Conservation (phyloP, 2,888 invertebrate genomes). For the Lycophotia porphyrea region DNA sequence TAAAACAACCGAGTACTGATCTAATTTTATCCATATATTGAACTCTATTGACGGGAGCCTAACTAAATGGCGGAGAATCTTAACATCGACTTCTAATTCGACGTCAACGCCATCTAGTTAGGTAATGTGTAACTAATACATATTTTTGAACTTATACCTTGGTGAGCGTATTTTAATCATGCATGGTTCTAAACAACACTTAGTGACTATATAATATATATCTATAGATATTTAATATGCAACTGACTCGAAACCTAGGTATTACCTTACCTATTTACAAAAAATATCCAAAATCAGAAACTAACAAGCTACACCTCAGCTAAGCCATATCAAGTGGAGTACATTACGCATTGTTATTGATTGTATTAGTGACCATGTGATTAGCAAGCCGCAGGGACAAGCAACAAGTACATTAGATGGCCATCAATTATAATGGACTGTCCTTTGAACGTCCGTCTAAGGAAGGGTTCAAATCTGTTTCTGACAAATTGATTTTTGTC, state of each 20-base stretch:
- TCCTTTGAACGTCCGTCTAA: neutral
- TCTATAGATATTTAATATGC: neutral
- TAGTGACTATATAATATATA: no score
- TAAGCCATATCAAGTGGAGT: conserved; percentile 9
- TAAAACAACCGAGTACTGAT: no score
- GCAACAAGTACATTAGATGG: conserved; percentile 59
- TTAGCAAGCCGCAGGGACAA: conserved; percentile 27
- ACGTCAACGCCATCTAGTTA: no score
- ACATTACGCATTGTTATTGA: conserved; percentile 39
- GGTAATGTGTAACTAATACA: no score
- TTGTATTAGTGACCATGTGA: conserved; percentile 33
- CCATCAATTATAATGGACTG: conserved; percentile 35
- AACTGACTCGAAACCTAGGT: neutral
- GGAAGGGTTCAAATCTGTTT: conserved; percentile 13
- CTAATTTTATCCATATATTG: no score
- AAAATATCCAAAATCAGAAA: neutral
- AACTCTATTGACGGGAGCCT: no score
- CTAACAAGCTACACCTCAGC: neutral
- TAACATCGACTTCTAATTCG: no score
- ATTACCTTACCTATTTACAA: neutral
- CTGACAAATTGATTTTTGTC: conserved; percentile 36
- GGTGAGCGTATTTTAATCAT: no score
- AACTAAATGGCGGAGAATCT: no score
- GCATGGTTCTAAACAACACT: no score
- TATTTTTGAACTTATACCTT: no score